A percentile compares a stretch with the other conserved stretches of the same genome.
These are phyloP conservation scores for Cavia aperea DNA, from an alignment of 2,113 vertebrate genomes.

Conservation along the genomic window DNA sequence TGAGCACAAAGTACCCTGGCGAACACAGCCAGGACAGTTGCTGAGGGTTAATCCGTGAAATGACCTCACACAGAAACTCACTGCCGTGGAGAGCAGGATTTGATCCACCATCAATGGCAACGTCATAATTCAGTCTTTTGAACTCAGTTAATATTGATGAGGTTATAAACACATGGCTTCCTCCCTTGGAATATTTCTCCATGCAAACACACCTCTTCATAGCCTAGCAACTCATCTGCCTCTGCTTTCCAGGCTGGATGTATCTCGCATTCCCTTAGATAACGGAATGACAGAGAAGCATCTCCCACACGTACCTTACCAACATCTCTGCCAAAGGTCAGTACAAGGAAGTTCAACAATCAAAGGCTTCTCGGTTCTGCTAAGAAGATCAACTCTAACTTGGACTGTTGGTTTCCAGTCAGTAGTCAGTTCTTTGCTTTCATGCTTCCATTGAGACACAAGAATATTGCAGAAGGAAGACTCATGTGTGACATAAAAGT, in stretches of 20 bases:
- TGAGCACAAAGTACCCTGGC: neutral
- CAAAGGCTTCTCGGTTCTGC: neutral
- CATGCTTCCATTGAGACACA: neutral
- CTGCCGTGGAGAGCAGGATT: neutral
- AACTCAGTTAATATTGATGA: conserved; percentile 65
- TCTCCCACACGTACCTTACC: neutral
- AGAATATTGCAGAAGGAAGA: neutral
- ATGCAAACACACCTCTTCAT: conserved; percentile 64
- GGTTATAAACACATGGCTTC: conserved; percentile 59
- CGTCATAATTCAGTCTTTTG: conserved; percentile 33
- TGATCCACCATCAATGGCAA: neutral
- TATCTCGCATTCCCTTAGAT: conserved; percentile 52
- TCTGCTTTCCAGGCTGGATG: conserved; percentile 37
- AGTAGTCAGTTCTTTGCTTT: neutral
- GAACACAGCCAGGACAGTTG: neutral
- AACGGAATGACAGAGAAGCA: conserved; percentile 10
- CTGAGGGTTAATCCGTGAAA: neutral
- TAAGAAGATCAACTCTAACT: neutral
- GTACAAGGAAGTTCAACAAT: neutral
- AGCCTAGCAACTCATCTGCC: conserved; percentile 69
- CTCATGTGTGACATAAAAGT: neutral
- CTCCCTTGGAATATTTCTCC: conserved; percentile 63
- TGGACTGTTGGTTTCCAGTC: neutral
- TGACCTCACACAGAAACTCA: neutral
- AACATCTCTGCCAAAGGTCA: neutral